A percentile compares a stretch with the other conserved stretches of the same genome.
Evolutionary conservation across 1,140 invertebrate species (phyloP).

Genomic region (Aphaenogaster ashmeadi): DNA sequence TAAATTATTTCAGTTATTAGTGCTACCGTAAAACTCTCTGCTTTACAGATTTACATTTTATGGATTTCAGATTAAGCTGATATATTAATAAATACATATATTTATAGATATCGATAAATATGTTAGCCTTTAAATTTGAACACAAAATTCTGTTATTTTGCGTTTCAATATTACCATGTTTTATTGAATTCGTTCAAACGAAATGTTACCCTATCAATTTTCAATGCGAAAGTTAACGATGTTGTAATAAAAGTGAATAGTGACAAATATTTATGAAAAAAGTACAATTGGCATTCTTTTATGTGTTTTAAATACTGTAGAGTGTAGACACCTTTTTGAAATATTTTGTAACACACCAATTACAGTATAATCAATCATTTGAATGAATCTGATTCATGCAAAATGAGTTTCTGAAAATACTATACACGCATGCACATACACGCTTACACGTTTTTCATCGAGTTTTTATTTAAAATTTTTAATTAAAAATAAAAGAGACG

Average conservation of each 20-base stretch:
- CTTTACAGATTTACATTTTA: constrained; percentile 22
- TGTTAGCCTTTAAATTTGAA: not conserved
- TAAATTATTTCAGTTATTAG: constrained; percentile 41
- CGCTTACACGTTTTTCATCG: not conserved
- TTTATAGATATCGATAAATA: not conserved
- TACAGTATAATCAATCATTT: not conserved
- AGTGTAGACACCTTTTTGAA: not conserved
- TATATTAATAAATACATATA: not conserved
- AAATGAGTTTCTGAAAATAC: not conserved
- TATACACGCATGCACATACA: not conserved
- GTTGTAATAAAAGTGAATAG: constrained; percentile 1
- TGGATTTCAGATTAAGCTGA: constrained; percentile 18
- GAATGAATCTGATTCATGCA: not conserved
- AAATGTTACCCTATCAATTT: constrained; percentile 1
- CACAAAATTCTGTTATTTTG: constrained; percentile 17
- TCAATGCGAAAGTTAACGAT: not conserved
- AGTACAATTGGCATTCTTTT: not conserved
- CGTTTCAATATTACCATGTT: not conserved
- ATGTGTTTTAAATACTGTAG: not conserved
- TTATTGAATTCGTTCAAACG: constrained; percentile 4
- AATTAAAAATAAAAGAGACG: not conserved
- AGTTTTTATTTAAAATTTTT: not conserved
- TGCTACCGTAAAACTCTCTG: not conserved
- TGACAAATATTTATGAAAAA: constrained; percentile 15
- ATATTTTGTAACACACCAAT: not conserved